These are phyloP conservation scores for Ischnura elegans DNA, from an alignment of 2,888 invertebrate genomes.

Conservation along the genomic window DNA sequence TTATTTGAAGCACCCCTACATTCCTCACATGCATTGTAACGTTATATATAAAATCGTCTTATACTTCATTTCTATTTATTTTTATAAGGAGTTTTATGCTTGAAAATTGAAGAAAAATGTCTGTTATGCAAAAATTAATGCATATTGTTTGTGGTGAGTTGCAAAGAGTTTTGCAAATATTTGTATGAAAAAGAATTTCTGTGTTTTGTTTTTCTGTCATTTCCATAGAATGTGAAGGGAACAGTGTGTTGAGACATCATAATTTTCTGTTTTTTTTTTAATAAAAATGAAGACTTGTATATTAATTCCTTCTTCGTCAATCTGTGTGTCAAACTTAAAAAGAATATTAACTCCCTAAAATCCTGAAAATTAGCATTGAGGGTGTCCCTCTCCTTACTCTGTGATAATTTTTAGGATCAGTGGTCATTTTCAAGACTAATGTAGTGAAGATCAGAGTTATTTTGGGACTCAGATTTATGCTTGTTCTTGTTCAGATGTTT, in stretches of 20 bases:
- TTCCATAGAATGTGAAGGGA: neutral
- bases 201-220: neutral
- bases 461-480: neutral
- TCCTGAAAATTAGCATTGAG: conserved; percentile 1
- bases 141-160: neutral
- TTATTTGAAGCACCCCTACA: neutral
- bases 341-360: neutral
- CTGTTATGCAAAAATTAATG: neutral
- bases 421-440: neutral
- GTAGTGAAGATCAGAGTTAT: neutral
- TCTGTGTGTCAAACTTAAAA: neutral
- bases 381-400: neutral
- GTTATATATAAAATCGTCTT: neutral
- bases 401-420: conserved; percentile 15
- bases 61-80: neutral
- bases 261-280: neutral
- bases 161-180: neutral
- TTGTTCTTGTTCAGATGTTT: neutral
- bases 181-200: neutral
- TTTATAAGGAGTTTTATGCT: neutral
- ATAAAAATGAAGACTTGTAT: no score
- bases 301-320: no score
- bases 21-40: neutral
- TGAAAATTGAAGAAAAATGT: neutral
- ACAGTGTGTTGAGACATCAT: neutral